Evolutionary conservation across 2,797 vertebrate species (phyloP).

Genomic region (Coregonus ussuriensis): DNA sequence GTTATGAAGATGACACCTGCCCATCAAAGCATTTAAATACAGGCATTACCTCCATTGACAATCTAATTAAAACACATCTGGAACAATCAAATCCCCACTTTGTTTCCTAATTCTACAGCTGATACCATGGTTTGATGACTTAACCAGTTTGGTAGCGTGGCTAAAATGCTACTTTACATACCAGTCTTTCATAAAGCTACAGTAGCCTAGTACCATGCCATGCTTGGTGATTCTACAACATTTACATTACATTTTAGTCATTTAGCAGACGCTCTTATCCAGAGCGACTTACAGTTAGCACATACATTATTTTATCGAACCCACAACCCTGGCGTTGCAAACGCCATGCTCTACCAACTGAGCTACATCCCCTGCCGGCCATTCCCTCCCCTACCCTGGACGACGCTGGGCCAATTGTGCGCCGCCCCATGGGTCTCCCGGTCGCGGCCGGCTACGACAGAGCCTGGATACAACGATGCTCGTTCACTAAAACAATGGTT

Average conservation of each 20-base stretch:
- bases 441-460: no score
- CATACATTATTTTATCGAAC: no score
- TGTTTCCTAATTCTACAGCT: not conserved
- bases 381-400: no score
- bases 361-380: no score
- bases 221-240: not conserved
- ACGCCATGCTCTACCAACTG: no score
- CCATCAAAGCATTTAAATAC: not conserved
- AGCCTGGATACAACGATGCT: not conserved
- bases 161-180: not conserved
- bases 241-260: no score
- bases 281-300: no score
- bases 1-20: no score
- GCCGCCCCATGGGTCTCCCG: no score
- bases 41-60: not conserved
- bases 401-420: no score
- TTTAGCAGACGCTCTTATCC: no score
- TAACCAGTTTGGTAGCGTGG: not conserved
- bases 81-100: not conserved
- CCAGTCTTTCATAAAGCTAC: not conserved
- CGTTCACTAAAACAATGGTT: not conserved
- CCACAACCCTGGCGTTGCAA: no score
- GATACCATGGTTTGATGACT: not conserved
- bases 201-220: not conserved
- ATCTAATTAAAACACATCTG: not conserved